Base-by-base conservation (phyloP, 1,140 invertebrate genomes). In the Plutomurus gul region DNA sequence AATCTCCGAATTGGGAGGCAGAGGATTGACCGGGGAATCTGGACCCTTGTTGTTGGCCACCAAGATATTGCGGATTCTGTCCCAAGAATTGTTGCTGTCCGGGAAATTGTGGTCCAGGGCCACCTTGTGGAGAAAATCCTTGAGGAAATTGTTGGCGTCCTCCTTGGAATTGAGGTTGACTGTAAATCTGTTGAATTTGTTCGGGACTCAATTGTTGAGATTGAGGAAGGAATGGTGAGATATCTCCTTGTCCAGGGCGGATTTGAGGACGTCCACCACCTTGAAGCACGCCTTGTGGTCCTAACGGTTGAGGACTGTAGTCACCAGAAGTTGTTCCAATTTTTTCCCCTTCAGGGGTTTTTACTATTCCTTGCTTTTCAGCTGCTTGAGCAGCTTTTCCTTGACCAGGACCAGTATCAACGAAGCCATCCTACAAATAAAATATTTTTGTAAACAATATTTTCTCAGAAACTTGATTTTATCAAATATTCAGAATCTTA, bases 391-490 rank as follows among this genome's bases (percentile, higher is more conserved):
- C 65, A 46, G 36, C 22, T 74, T 51, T 33, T 46, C 30, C 46
- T 46, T 27, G 27, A 16, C 75, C 75, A 40, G 82, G 82, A 6
- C 36, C 20, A 7, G 73, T 22, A 27, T 83, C 82, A 18, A 82
- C 80, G 27, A 60, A 83, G 5, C 82, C 82, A 30, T 83, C 80
- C 80, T 81, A 22, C 16, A 25, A 56, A 56, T 0, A 27, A 40
- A 5, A 46, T 13, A 40, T 11, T 18, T 18, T 43, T 27, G 18
- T 11, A 25, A 70, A 27, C 8, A 47, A 4, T 75, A 10, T 36
- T n/a, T n/a, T n/a, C n/a, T n/a, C n/a, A n/a, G n/a, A n/a, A n/a
- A n/a, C n/a, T n/a, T n/a, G n/a, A n/a, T n/a, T n/a, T n/a, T n/a
- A n/a, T n/a, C 30, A 25, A 30, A 25, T 43, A 27, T 25, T 40